These are phyloP conservation scores for Heliothis virescens DNA, from an alignment of 1,140 invertebrate genomes.

Conservation along the genomic window DNA sequence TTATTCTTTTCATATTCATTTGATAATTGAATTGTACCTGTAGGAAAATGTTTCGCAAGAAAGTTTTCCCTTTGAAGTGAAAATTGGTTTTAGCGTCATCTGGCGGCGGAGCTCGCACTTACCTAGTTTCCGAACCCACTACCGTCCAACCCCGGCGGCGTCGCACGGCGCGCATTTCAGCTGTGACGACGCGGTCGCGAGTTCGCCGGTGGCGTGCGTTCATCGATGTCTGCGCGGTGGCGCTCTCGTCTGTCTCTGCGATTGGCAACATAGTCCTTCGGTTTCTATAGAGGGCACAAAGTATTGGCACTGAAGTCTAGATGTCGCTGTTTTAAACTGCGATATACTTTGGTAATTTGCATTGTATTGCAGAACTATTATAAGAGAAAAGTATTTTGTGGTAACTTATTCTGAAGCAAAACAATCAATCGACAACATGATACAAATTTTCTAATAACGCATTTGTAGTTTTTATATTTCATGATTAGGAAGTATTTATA, in stretches of 20 bases:
- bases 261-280: constrained; percentile 73
- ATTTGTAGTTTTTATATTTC: no score
- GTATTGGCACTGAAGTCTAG: constrained; percentile 52
- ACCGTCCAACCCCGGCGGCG: constrained; percentile 82
- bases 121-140: constrained; percentile 83
- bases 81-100: constrained; percentile 66
- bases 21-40: background rate
- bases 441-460: background rate
- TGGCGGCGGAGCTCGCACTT: constrained; percentile 60
- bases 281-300: constrained; percentile 45
- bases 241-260: constrained; percentile 78
- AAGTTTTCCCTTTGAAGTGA: background rate
- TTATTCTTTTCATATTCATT: background rate
- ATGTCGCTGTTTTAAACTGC: constrained; percentile 62
- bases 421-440: background rate
- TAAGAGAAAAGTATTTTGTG: constrained; percentile 51
- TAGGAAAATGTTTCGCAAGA: background rate
- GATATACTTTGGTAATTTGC: constrained; percentile 50
- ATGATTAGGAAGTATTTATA: no score
- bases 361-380: background rate
- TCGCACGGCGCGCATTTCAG: constrained; percentile 79
- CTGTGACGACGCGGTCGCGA: constrained; percentile 76
- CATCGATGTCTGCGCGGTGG: constrained; percentile 64
- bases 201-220: constrained; percentile 70
- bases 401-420: constrained; percentile 28